Percentiles rank a stretch among this genome's conserved stretches.
Evolutionary conservation across 2,888 invertebrate species (phyloP).

Genomic region (Drosophila birchii): DNA sequence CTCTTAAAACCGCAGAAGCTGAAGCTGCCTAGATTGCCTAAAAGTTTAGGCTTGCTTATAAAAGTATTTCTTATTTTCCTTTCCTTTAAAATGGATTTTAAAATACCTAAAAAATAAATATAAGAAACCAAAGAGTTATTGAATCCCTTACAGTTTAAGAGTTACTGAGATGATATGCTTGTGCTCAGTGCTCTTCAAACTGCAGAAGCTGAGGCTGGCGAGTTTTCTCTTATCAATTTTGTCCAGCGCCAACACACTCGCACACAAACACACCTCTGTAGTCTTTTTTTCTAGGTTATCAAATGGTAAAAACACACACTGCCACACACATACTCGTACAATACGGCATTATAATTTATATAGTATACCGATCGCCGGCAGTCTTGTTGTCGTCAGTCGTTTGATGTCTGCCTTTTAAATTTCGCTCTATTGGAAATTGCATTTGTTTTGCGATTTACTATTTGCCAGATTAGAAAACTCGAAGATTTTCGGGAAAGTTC

Average conservation of each 20-base stretch:
- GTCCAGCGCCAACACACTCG: slow-evolving; percentile 36
- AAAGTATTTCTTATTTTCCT: too few species aligned
- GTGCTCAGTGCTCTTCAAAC: background rate
- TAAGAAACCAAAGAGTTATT: too few species aligned
- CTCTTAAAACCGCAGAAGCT: too few species aligned
- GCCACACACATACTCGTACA: slow-evolving; percentile 10
- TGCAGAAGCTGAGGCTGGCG: background rate
- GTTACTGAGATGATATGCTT: background rate
- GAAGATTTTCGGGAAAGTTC: slow-evolving; percentile 2
- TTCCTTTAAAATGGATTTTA: too few species aligned
- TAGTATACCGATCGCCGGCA: slow-evolving; percentile 23
- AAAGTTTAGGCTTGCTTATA: too few species aligned
- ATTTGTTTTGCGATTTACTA: slow-evolving; percentile 48
- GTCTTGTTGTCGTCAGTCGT: slow-evolving; percentile 34
- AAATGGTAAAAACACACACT: slow-evolving; percentile 68
- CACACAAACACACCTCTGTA: slow-evolving; percentile 9
- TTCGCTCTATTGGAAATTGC: slow-evolving; percentile 60
- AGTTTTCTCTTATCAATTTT: slow-evolving; percentile 36
- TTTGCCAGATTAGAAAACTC: background rate
- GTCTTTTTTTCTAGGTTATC: slow-evolving; percentile 70
- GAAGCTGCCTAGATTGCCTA: too few species aligned
- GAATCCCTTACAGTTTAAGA: too few species aligned
- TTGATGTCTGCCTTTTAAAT: slow-evolving; percentile 35
- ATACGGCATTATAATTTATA: slow-evolving; percentile 23
- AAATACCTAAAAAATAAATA: too few species aligned